These are phyloP conservation scores for Coelinius sp. DNA, from an alignment of 2,888 invertebrate genomes.

Conservation along the genomic window DNA sequence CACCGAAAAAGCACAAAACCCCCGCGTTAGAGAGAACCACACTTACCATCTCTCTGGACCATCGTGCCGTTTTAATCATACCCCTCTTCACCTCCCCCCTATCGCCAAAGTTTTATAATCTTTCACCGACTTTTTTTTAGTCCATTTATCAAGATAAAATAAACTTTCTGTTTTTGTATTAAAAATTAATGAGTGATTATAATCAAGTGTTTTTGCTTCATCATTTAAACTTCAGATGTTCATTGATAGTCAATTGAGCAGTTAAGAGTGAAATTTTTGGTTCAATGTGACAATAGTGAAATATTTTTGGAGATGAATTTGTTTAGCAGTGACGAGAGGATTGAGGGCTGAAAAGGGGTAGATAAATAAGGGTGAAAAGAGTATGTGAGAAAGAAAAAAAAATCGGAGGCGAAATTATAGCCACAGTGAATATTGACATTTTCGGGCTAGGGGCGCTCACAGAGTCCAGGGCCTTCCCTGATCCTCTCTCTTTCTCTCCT, in stretches of 20 bases:
- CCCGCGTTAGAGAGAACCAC: slow-evolving; percentile 22
- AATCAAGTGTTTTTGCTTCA: too few species aligned
- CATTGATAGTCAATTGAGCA: slow-evolving; percentile 2
- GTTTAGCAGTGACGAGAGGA: not conserved
- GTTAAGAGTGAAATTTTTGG: not conserved
- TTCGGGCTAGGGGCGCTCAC: slow-evolving; percentile 66
- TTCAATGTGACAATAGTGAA: not conserved
- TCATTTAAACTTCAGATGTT: too few species aligned
- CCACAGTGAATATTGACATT: slow-evolving; percentile 68
- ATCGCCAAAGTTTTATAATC: slow-evolving; percentile 26
- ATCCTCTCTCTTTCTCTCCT: slow-evolving; percentile 48
- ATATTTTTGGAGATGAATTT: not conserved
- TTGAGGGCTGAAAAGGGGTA: not conserved
- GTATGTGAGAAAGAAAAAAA: slow-evolving; percentile 39
- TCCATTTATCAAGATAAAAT: not conserved
- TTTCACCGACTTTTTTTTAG: slow-evolving; percentile 14
- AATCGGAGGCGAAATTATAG: slow-evolving; percentile 58
- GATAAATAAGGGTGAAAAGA: slow-evolving; percentile 18
- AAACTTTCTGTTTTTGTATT: too few species aligned
- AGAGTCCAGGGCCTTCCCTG: slow-evolving; percentile 51
- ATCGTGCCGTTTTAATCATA: slow-evolving; percentile 7
- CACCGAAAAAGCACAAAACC: slow-evolving; percentile 36
- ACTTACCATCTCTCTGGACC: slow-evolving; percentile 29
- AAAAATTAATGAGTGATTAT: too few species aligned
- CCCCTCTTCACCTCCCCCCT: too few species aligned